Conservation (phyloP, 2,888 invertebrate genomes). For the Miltochrista miniata region DNA sequence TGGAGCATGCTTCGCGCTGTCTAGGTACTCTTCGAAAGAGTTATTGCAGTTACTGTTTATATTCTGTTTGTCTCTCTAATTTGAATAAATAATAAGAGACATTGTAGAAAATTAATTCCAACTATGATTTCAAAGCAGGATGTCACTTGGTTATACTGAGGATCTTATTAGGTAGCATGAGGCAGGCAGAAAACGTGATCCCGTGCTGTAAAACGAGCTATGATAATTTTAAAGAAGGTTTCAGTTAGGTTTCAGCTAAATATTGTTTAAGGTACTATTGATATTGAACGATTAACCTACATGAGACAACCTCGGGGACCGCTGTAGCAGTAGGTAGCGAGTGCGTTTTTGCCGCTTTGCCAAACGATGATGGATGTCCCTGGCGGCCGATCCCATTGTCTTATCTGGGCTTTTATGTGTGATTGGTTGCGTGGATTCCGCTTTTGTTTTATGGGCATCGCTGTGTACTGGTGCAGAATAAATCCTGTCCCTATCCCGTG, state of each 20-base stretch:
- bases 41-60: background rate
- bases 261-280: too few relatives aligned
- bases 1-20: slow-evolving; percentile 1
- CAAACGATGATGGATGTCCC: slow-evolving; percentile 40
- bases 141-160: too few relatives aligned
- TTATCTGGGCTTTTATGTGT: slow-evolving; percentile 25
- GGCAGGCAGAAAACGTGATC: too few relatives aligned
- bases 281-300: too few relatives aligned
- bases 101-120: too few relatives aligned
- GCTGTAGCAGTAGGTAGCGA: background rate
- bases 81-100: too few relatives aligned
- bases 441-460: slow-evolving; percentile 29
- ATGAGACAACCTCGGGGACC: background rate
- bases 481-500: slow-evolving; percentile 22
- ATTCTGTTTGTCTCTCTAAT: background rate
- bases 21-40: background rate
- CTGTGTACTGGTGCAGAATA: slow-evolving; percentile 22
- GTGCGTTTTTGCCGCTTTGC: slow-evolving; percentile 14
- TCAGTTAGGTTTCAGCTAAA: too few relatives aligned
- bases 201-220: too few relatives aligned
- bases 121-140: too few relatives aligned
- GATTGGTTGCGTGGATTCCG: slow-evolving; percentile 27
- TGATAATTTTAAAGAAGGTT: too few relatives aligned
- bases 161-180: too few relatives aligned
- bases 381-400: slow-evolving; percentile 28